Evolutionary conservation across 2,113 vertebrate species (phyloP).

Genomic region (Tragelaphus buxtoni): DNA sequence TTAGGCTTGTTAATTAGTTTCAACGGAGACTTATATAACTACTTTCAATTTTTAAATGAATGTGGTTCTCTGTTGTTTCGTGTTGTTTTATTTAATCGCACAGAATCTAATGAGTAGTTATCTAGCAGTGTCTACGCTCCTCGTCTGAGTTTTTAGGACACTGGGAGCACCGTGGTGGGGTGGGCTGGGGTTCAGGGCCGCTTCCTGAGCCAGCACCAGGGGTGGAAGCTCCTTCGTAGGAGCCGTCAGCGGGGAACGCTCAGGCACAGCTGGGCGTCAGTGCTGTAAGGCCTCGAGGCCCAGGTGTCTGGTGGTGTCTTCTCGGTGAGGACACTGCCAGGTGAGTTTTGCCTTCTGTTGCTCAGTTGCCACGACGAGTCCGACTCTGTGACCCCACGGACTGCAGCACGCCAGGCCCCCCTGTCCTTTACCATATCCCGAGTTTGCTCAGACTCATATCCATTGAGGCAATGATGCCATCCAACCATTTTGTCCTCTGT

Average conservation of each 20-base stretch:
- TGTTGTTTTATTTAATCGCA: not conserved
- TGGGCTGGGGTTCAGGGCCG: not conserved
- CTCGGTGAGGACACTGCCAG: accelerated
- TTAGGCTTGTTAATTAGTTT: not conserved
- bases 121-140: accelerated
- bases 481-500: not conserved
- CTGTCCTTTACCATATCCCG: not conserved
- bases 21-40: not conserved
- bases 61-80: not conserved
- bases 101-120: not conserved
- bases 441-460: not conserved
- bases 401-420: not conserved
- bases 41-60: too few relatives aligned
- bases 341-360: not conserved
- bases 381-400: not conserved
- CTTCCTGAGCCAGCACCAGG: not conserved
- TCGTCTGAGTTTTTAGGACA: not conserved
- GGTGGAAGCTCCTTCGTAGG: not conserved
- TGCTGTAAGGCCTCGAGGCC: too few relatives aligned
- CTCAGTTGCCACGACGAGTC: not conserved
- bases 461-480: not conserved
- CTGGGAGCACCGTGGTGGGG: not conserved
- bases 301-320: not conserved
- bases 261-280: not conserved
- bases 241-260: not conserved